Evolutionary conservation across 1,140 invertebrate genomes (phyloP), one percentile per base, ranked within the genome.

Genomic region (Trichonephila clavipes): DNA sequence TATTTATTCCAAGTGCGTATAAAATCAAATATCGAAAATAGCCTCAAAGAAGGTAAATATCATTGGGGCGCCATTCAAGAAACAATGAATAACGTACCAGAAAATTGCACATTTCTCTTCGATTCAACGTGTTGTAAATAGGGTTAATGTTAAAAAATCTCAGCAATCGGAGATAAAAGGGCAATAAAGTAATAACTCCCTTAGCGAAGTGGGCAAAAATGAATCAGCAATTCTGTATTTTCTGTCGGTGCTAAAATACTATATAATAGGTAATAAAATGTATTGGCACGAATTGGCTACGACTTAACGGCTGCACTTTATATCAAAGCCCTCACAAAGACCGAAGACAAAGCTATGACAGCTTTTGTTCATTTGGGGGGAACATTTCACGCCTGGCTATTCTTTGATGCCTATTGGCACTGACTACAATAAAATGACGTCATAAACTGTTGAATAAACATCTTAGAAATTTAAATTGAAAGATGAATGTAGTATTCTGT

Each of bases 231-330:
- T 12, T 2, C 2, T n/a, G 86, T 24, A 88, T 88, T 88, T 88
- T 19, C 62, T 88, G 3, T 16, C 19, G 24, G 86, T 88, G 86
- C 58, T 88, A 88, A 88, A 88, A 88, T 66, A 66, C 28, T n/a
- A 88, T 66, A 61, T 21, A 88, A 88, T 34, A 64, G 86, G 59
- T 58, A 44, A 88, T 88, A 88, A 88, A 88, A 88, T 66, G 64
- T 66, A 88, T 88, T 88, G 61, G 61, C 86, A n/a, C 44, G 86
- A 40, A 59, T 44, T 88, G 66, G 86, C 64, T 88, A 61, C 28
- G 61, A 21, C 34, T 88, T 88, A 88, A 88, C 86, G 59, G 86
- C 18, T 24, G 34, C 61, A 61, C 8, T 88, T 66, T 66, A 66
- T 88, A 88, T 66, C 86, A 28, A 40, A 66, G 24, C 7, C 28